phyloP scores from a whole-genome alignment of 64 coral and sea anemone genomes.

The Stichodactyla helianthus region DNA sequence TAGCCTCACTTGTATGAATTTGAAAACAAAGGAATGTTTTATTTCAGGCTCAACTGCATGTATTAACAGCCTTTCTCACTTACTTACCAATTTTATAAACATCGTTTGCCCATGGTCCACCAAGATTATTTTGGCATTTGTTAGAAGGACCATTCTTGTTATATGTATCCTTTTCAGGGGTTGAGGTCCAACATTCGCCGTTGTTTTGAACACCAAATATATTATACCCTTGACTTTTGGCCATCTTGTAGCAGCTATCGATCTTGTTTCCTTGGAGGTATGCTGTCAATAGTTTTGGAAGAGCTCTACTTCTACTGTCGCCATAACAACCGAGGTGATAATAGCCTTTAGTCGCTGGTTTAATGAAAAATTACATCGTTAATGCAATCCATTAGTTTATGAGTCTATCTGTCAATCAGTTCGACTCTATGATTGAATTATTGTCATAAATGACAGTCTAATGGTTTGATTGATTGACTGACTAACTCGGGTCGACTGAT shows the following conservation, averaged over 20 bases:
- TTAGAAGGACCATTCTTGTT: neutral
- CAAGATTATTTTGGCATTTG: neutral
- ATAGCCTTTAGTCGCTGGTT: slow-evolving; percentile 6
- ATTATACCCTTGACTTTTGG: slow-evolving; percentile 8
- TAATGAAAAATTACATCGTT: neutral
- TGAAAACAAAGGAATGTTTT: no score
- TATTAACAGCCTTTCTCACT: neutral
- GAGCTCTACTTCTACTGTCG: neutral
- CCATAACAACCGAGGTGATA: slow-evolving; percentile 16
- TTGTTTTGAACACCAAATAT: slow-evolving; percentile 5
- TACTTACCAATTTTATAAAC: slow-evolving; percentile 20
- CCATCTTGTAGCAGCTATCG: neutral
- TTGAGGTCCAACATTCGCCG: neutral
- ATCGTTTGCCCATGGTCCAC: slow-evolving; percentile 23
- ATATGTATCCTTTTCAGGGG: neutral
- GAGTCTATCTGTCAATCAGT: no score
- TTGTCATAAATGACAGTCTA: no score
- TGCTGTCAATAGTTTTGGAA: neutral
- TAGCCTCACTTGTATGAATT: no score
- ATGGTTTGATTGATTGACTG: no score
- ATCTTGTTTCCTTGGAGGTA: neutral
- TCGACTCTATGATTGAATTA: no score
- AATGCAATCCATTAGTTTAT: no score
- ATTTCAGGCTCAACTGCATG: no score
- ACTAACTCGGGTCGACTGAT: no score